A percentile compares a stretch with the other conserved stretches of the same genome.
Evolutionary conservation across 2,888 invertebrate genomes (phyloP).

Genomic region (Thysanoteuthis rhombus): DNA sequence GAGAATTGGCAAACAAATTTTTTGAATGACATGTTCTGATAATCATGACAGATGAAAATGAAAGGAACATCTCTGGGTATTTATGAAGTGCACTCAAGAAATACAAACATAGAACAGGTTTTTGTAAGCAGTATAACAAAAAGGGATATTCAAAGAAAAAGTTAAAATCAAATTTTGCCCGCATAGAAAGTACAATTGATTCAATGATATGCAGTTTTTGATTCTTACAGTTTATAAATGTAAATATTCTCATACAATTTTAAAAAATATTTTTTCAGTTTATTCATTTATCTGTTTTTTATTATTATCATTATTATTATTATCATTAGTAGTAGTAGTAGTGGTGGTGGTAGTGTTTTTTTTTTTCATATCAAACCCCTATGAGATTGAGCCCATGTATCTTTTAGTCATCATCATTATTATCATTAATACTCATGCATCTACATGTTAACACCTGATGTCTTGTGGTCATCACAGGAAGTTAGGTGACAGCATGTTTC

Average conservation of each 20-base stretch:
- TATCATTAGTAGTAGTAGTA: too few relatives aligned
- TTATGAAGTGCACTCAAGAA: background rate
- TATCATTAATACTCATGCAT: too few relatives aligned
- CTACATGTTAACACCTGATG: too few relatives aligned
- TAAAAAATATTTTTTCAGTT: too few relatives aligned
- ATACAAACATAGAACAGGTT: background rate
- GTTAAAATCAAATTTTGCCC: background rate
- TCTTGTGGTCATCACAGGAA: too few relatives aligned
- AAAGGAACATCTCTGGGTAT: background rate
- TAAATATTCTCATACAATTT: background rate
- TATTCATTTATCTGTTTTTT: too few relatives aligned
- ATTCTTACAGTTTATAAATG: background rate
- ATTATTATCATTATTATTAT: too few relatives aligned
- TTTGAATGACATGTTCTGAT: background rate
- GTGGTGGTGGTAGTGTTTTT: too few relatives aligned
- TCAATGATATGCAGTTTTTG: background rate
- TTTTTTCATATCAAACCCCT: too few relatives aligned
- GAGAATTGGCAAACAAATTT: background rate
- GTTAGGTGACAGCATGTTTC: too few relatives aligned
- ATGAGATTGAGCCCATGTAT: too few relatives aligned
- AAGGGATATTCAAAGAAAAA: background rate
- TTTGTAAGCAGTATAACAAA: background rate
- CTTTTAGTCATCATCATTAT: too few relatives aligned
- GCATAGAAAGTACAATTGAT: background rate
- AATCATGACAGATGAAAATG: background rate